These are phyloP conservation scores for Phrixothrix hirtus DNA, from an alignment of 2,888 invertebrate species.

Conservation along the genomic window DNA sequence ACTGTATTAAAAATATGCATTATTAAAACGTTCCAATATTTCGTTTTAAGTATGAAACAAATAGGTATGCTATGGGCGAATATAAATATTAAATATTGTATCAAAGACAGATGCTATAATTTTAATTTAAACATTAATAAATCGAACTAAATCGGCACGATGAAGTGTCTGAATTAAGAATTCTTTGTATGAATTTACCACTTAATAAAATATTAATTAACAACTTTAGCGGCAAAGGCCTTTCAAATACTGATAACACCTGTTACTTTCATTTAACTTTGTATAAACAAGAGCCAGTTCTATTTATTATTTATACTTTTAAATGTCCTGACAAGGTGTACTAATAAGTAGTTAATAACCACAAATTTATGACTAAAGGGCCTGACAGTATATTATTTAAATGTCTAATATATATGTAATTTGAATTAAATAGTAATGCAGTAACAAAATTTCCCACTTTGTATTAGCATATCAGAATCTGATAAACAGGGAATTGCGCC, in stretches of 20 bases:
- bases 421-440: no score
- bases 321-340: neutral
- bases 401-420: no score
- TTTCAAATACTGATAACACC: slow-evolving; percentile 5
- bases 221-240: slow-evolving; percentile 5
- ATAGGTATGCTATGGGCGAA: no score
- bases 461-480: no score
- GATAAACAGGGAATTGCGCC: no score
- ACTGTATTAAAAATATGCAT: no score
- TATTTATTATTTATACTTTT: neutral
- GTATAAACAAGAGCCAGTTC: neutral
- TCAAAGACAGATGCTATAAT: slow-evolving; percentile 10
- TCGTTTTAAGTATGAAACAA: no score
- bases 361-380: neutral
- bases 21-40: no score
- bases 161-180: slow-evolving; percentile 18
- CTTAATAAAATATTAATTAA: slow-evolving; percentile 20
- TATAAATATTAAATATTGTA: slow-evolving; percentile 1
- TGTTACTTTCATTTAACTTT: slow-evolving; percentile 8
- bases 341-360: neutral
- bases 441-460: no score
- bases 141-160: slow-evolving; percentile 5
- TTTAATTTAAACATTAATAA: slow-evolving; percentile 7
- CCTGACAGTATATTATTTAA: neutral
- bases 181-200: slow-evolving; percentile 17